Evolutionary conservation across 2,888 invertebrate genomes (phyloP).

Genomic region (Cecidostiba fungosa): DNA sequence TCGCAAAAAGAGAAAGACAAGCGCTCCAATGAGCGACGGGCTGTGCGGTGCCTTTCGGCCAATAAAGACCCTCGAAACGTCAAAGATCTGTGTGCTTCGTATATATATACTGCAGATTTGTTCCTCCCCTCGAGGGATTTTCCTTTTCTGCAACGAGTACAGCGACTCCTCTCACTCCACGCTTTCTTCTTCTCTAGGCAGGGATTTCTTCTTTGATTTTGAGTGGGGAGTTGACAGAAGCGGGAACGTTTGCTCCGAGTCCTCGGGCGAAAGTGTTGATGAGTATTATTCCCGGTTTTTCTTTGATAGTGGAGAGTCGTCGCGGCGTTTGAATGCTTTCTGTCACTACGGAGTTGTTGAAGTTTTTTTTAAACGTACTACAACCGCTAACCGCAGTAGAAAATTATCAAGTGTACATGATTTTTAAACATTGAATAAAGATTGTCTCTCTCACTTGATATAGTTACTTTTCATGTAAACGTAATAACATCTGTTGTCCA

Average conservation of each 20-base stretch:
- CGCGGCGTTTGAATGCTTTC: slow-evolving; percentile 31
- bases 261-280: slow-evolving; percentile 56
- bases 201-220: slow-evolving; percentile 4
- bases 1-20: neutral
- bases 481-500: too few species aligned
- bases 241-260: neutral
- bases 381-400: too few species aligned
- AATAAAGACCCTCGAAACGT: slow-evolving; percentile 56
- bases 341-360: neutral
- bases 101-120: too few species aligned
- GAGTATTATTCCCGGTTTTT: slow-evolving; percentile 52
- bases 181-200: neutral
- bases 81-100: slow-evolving; percentile 26
- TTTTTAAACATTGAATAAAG: too few species aligned
- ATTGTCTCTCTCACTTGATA: too few species aligned
- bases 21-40: slow-evolving; percentile 60
- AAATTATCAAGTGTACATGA: too few species aligned
- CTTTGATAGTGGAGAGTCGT: slow-evolving; percentile 41
- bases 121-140: slow-evolving; percentile 41
- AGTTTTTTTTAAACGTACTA: neutral
- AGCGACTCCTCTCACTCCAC: neutral
- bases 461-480: too few species aligned
- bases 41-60: slow-evolving; percentile 45
- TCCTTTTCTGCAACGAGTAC: slow-evolving; percentile 22
- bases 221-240: slow-evolving; percentile 3